Conservation (phyloP, 2,797 vertebrate genomes). For the Mormyrops attenuatus region DNA sequence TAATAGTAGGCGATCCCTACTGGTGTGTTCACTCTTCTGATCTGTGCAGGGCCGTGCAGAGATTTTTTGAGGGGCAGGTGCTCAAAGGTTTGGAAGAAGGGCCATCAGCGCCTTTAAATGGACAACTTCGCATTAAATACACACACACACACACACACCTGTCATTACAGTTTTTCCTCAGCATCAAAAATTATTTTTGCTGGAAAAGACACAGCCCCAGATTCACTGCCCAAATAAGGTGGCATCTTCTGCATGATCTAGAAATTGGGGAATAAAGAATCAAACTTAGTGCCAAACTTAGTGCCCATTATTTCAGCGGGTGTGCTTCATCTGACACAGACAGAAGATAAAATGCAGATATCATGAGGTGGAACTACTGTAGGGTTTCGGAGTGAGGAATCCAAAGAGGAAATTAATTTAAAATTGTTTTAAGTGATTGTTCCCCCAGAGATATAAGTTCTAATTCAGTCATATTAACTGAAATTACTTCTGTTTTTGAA, state of each 20-base stretch:
- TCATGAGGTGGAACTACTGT: background rate
- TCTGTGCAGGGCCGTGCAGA: background rate
- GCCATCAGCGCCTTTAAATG: background rate
- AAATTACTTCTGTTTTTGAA: background rate
- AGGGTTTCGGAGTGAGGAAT: background rate
- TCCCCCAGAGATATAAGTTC: background rate
- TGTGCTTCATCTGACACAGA: background rate
- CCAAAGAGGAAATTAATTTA: background rate
- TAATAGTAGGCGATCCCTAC: background rate
- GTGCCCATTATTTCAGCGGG: background rate
- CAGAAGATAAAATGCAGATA: background rate
- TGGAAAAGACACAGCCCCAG: background rate
- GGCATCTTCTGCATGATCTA: background rate
- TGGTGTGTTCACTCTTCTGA: background rate
- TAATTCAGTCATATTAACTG: conserved; percentile 1
- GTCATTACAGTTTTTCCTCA: background rate
- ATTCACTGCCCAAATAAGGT: background rate
- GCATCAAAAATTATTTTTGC: background rate
- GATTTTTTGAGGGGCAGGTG: background rate
- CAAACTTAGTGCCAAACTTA: background rate
- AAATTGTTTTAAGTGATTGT: background rate
- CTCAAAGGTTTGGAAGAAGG: background rate
- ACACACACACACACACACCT: background rate
- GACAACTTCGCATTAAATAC: too few species aligned
- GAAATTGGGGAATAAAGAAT: background rate